These are phyloP conservation scores for Myrmecophaga tridactyla DNA, from an alignment of 2,113 vertebrate genomes.

Conservation along the genomic window DNA sequence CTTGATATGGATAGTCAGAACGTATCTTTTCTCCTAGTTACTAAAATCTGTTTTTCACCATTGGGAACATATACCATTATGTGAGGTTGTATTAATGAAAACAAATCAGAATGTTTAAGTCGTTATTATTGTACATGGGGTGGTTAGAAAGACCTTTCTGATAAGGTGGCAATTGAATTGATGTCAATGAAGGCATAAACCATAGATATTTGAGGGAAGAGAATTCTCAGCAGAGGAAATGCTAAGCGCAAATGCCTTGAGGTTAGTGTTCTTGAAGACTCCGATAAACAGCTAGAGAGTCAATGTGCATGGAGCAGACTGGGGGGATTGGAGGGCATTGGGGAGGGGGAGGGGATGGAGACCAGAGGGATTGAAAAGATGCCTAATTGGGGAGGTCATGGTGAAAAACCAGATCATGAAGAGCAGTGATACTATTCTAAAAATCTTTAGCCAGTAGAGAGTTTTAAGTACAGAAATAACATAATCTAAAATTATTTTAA, in stretches of 20 bases:
- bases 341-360: too few species aligned
- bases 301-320: background rate
- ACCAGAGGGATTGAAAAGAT: background rate
- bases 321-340: background rate
- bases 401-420: background rate
- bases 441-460: background rate
- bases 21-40: constrained; percentile 74
- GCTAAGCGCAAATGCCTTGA: background rate
- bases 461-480: background rate
- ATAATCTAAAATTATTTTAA: background rate
- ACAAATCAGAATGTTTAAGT: background rate
- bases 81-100: background rate
- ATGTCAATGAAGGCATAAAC: background rate
- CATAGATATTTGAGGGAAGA: background rate
- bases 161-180: background rate
- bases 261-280: background rate
- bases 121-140: background rate
- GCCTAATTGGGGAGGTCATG: background rate
- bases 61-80: constrained; percentile 71
- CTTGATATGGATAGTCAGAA: constrained; percentile 75
- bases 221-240: background rate
- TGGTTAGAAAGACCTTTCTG: background rate
- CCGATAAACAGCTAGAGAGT: background rate
- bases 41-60: constrained; percentile 78
- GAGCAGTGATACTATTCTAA: background rate